A percentile compares a stretch with the other conserved stretches of the same genome.
These are phyloP conservation scores for Cheumatopsyche charites DNA, from an alignment of 1,140 invertebrate genomes.

Conservation along the genomic window DNA sequence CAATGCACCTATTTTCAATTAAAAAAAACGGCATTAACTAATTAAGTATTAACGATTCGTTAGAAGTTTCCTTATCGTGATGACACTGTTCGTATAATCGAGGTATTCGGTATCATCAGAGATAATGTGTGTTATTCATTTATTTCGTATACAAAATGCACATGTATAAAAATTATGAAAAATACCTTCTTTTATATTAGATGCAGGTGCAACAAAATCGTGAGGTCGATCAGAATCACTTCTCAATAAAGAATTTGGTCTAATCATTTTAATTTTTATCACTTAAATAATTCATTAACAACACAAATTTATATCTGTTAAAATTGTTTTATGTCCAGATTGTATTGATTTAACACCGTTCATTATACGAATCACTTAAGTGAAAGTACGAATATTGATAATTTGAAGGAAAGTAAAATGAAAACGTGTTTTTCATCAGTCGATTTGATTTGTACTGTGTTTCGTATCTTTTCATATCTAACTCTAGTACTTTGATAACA, in stretches of 20 bases:
- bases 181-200: constrained; percentile 46
- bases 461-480: too few species aligned
- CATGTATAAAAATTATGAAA: not conserved
- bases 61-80: not conserved
- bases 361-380: too few species aligned
- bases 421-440: too few species aligned
- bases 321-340: too few species aligned
- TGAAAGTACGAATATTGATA: too few species aligned
- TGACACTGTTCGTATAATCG: not conserved
- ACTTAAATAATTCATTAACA: too few species aligned
- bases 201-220: constrained; percentile 41
- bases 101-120: not conserved
- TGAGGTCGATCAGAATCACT: constrained; percentile 39
- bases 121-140: not conserved
- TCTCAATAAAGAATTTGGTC: constrained; percentile 44
- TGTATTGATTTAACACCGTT: too few species aligned
- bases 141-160: not conserved
- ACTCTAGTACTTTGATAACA: too few species aligned
- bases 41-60: too few species aligned
- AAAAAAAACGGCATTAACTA: not conserved
- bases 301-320: too few species aligned
- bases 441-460: too few species aligned
- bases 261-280: constrained; percentile 38
- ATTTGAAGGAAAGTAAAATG: not conserved
- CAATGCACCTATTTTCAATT: constrained; percentile 56